Percentiles rank a stretch among this genome's conserved stretches.
These are phyloP conservation scores for Caerostris extrusa DNA, from an alignment of 1,140 invertebrate genomes.

Conservation along the genomic window DNA sequence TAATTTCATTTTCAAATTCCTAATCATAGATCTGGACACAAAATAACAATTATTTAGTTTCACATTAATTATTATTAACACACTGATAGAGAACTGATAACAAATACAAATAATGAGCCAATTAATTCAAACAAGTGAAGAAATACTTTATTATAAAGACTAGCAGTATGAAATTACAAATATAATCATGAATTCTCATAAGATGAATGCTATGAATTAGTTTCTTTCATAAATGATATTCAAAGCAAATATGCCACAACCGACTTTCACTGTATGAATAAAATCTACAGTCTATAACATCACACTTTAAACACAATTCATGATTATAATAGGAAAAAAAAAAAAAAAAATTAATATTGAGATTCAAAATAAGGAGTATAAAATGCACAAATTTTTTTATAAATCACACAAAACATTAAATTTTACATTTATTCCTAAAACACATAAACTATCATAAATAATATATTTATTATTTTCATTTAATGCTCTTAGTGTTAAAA, in stretches of 20 bases:
- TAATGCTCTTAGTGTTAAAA: too few species aligned
- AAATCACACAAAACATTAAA: too few species aligned
- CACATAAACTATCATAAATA: too few species aligned
- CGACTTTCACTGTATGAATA: not conserved
- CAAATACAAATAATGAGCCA: not conserved
- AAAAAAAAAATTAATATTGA: not conserved
- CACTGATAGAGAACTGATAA: not conserved
- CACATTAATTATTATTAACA: not conserved
- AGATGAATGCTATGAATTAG: not conserved
- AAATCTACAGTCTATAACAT: not conserved
- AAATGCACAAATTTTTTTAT: too few species aligned
- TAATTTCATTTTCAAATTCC: too few species aligned
- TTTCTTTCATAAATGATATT: not conserved
- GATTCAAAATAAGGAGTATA: too few species aligned
- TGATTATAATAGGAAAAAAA: not conserved
- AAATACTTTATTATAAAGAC: conserved; percentile 63
- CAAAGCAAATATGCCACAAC: not conserved
- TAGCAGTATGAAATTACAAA: conserved; percentile 63
- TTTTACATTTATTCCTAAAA: too few species aligned
- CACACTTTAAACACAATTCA: not conserved
- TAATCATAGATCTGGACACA: too few species aligned
- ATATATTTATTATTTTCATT: too few species aligned
- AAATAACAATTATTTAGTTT: too few species aligned
- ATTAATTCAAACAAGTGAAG: not conserved
- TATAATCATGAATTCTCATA: conserved; percentile 31